A percentile compares a stretch with the other conserved stretches of the same genome.
Conservation (phyloP, 2,888 invertebrate species). For the Leptothorax acervorum region DNA sequence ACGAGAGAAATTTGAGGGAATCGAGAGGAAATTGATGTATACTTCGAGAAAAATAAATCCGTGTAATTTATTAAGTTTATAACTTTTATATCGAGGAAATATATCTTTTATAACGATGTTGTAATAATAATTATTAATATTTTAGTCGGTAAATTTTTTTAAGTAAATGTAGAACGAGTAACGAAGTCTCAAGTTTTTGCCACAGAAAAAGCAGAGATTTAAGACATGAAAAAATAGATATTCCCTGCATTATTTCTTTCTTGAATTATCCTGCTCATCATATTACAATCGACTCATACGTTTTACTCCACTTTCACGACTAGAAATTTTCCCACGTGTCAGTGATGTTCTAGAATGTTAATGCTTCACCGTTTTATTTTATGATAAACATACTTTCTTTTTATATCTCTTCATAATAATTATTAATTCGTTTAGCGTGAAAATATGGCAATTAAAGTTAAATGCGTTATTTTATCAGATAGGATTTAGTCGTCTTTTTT, state of each 20-base stretch:
- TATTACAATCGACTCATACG: background rate
- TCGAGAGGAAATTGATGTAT: background rate
- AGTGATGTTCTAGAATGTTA: constrained; percentile 14
- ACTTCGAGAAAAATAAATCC: background rate
- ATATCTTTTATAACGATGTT: background rate
- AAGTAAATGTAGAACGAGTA: background rate
- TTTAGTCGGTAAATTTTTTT: background rate
- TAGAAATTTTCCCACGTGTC: constrained; percentile 42
- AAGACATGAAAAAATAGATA: background rate
- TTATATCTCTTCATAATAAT: background rate
- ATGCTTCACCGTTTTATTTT: constrained; percentile 23
- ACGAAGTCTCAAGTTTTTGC: background rate
- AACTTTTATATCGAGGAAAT: background rate
- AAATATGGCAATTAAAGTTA: background rate
- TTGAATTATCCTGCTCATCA: constrained; percentile 4
- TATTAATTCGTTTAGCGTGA: constrained; percentile 9
- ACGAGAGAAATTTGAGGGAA: background rate
- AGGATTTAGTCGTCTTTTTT: background rate
- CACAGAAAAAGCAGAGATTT: background rate
- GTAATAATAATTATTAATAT: background rate
- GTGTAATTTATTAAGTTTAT: background rate
- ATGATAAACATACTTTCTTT: constrained; percentile 28
- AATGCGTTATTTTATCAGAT: background rate
- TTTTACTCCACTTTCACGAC: constrained; percentile 39
- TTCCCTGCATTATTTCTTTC: background rate